Evolutionary conservation across 2,888 invertebrate genomes (phyloP).

Genomic region (Melolontha melolontha): DNA sequence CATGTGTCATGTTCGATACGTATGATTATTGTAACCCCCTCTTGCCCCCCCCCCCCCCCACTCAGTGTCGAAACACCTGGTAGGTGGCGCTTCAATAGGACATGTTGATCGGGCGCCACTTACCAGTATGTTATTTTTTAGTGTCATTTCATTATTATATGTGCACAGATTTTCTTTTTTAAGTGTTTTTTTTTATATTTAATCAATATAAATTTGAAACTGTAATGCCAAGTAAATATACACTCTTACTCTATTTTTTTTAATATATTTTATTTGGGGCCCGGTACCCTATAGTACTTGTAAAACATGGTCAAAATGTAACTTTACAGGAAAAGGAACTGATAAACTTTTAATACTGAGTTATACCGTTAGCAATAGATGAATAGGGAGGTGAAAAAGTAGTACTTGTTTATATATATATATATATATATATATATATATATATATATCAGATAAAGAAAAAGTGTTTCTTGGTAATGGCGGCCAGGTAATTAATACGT

Average conservation of each 20-base stretch:
- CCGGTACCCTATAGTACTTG: slow-evolving; percentile 4
- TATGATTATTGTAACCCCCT: slow-evolving; percentile 54
- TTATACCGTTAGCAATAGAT: no score
- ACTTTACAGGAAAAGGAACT: not conserved
- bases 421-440: no score
- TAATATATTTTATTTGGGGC: no score
- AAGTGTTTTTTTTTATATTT: slow-evolving; percentile 54
- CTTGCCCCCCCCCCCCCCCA: not conserved
- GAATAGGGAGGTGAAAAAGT: no score
- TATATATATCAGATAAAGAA: no score
- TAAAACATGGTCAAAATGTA: slow-evolving; percentile 16
- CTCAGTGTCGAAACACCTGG: slow-evolving; percentile 41
- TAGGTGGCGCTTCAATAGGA: slow-evolving; percentile 19
- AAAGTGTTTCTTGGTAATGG: no score
- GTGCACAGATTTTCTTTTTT: slow-evolving; percentile 57
- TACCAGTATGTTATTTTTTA: slow-evolving; percentile 42
- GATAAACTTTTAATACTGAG: no score
- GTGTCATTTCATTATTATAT: slow-evolving; percentile 59
- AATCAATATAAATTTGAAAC: slow-evolving; percentile 42
- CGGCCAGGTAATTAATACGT: no score
- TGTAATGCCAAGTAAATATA: slow-evolving; percentile 47
- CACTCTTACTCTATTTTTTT: slow-evolving; percentile 25
- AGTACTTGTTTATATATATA: no score
- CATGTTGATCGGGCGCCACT: slow-evolving; percentile 4
- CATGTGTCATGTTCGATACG: slow-evolving; percentile 49